Evolutionary conservation across 2,797 vertebrate genomes (phyloP), one percentile per base, ranked within the genome.

Genomic region (Hirundo rustica): DNA sequence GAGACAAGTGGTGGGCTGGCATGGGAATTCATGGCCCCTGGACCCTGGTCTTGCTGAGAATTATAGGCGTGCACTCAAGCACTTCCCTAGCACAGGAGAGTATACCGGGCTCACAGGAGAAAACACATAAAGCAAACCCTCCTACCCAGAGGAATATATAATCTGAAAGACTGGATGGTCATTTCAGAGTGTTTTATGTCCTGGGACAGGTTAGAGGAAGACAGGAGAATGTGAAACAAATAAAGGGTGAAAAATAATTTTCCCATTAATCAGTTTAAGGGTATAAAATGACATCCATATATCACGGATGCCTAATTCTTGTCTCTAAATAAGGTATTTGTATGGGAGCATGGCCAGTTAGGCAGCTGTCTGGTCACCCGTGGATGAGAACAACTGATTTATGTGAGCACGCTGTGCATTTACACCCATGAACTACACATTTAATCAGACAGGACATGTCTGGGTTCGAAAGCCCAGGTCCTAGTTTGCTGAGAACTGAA

Each of bases 301-400:
- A 60, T 78, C 66, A 79, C 3, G 1, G 62, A 75, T 38, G 34
- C 54, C 70, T 88, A 75, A 66, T 23, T 29, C 27, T 58, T 88
- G 17, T 57, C 64, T 42, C 54, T 88, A 84, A 84, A 89, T 57
- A 65, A 89, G 36, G 51, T 64, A 76, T 86, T 91, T 93, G 9
- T 70, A 76, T 64, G 38, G 76, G 36, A 94, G 50, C 19, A 40
- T 1, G 4, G 66, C 26, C 74, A 89, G 40, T 44, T 88, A 86
- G 38, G 44, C 76, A 93, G 67, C 74, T 92, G 89, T 29, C 48
- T 96, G 64, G 36, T 93, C 91, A 94, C 13, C 53, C 11, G 0
- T 76, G 70, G 73, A 82, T 81, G 64, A 89, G 57, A 94, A 34
- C 38, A 73, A 21, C 36, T 85, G 82, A 95, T 93, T 94, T 92